These are phyloP conservation scores for Ecliptopera silaceata DNA, from an alignment of 2,888 invertebrate species.

Conservation along the genomic window DNA sequence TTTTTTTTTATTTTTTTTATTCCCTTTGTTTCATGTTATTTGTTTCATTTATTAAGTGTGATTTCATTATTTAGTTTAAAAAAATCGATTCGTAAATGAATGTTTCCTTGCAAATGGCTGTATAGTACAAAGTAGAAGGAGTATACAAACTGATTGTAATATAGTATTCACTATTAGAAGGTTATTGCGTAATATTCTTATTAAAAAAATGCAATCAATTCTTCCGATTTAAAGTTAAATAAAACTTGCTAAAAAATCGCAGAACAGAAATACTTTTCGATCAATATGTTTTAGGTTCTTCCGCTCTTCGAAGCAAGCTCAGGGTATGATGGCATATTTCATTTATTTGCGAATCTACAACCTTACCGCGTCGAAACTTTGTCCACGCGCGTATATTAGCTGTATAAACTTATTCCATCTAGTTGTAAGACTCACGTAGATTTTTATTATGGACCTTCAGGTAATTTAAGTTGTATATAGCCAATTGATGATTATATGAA, in stretches of 20 bases:
- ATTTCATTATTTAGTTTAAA: no score
- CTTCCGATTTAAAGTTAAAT: slow-evolving; percentile 18
- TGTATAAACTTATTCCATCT: slow-evolving; percentile 73
- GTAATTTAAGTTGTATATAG: slow-evolving; percentile 75
- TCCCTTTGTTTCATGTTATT: no score
- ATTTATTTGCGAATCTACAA: slow-evolving; percentile 28
- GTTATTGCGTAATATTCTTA: slow-evolving; percentile 41
- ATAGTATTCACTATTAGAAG: slow-evolving; percentile 14
- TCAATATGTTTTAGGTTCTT: slow-evolving; percentile 29
- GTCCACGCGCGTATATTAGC: slow-evolving; percentile 36
- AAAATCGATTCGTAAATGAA: background rate
- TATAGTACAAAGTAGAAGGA: slow-evolving; percentile 63
- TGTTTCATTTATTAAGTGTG: no score
- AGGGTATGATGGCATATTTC: slow-evolving; percentile 36
- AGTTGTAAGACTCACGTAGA: slow-evolving; percentile 76
- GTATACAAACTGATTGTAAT: slow-evolving; percentile 8
- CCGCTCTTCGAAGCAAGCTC: slow-evolving; percentile 33
- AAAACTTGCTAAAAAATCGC: background rate
- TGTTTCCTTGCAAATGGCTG: slow-evolving; percentile 54
- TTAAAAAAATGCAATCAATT: slow-evolving; percentile 39
- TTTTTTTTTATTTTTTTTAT: no score
- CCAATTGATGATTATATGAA: slow-evolving; percentile 70
- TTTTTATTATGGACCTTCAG: slow-evolving; percentile 67
- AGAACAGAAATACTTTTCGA: slow-evolving; percentile 12
- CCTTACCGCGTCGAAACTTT: slow-evolving; percentile 12